Base-by-base conservation (phyloP, 37 sponge, comb jelly and placozoan genomes). In the Aplysina aerophoba region DNA sequence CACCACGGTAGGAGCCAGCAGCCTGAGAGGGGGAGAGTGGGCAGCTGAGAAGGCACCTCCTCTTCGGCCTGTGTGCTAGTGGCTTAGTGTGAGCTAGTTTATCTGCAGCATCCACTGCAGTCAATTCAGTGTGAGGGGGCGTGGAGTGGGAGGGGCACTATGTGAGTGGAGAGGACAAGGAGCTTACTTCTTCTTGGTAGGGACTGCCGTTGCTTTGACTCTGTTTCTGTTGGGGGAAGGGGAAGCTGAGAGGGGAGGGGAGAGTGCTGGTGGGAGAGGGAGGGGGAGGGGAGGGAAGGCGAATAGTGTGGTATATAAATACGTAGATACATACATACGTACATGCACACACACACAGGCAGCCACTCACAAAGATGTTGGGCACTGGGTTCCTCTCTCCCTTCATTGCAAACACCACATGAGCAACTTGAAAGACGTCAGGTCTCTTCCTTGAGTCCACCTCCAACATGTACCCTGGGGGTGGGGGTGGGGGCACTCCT, bases 321-420 rank as follows among this genome's bases (percentile, higher is more conserved):
- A n/a, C n/a, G n/a, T n/a, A n/a, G n/a, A n/a, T n/a, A n/a, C n/a
- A n/a, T n/a, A n/a, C n/a, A n/a, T n/a, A 6, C 11, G 27, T 28
- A 24, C 24, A 5, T 28, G 11, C 5, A 28, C 27, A 28, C 2
- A 63, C 65, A 63, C 65, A 63, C 27, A 63, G 24, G 5, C 27
- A 12, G 28, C 22, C 21, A 88, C 92, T 92, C 71, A 92, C 92
- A 89, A 89, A 89, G 13, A 89, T 87, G 64, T 94, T 94, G 0
- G 63, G 73, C 0, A 94, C 83, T 1, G 87, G 86, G 61, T 85
- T 87, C 16, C 34, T 33, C 15, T 35, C 40, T 36, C 85, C 85
- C 4, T 58, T 30, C 24, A 89, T 22, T 30, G 36, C 37, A 38
- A 74, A 84, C 33, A 83, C 80, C 25, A 87, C 82, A 24, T 89